Base-by-base conservation (phyloP, 2,113 vertebrate genomes). In the Elachura formosa region DNA sequence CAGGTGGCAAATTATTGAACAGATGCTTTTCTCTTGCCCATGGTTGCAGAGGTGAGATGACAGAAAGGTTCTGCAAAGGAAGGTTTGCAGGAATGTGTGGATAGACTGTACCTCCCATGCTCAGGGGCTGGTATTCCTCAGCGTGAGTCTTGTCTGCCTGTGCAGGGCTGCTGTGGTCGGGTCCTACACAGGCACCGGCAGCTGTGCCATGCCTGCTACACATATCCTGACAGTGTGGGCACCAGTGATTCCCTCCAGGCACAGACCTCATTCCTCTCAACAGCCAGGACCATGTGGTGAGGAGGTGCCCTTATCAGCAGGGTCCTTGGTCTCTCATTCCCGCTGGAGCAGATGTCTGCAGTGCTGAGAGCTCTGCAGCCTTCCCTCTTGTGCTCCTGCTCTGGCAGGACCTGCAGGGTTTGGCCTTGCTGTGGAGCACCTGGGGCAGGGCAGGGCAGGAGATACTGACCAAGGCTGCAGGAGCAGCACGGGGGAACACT, bases 401-500 rank as follows among this genome's bases (percentile, higher is more conserved):
- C 8, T 25, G 29, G 17, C n/a, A 58, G 61, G 29, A 71, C n/a
- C 56, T 54, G 46, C 0, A 3, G 43, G 34, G 5, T n/a, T 62
- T 54, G 63, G 58, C 26, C 13, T 12, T 80, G 46, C 33, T 38
- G 36, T 19, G 34, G 29, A 58, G 46, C 34, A 45, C 18, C 56
- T 34, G 46, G 40, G 55, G 29, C 41, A 38, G 38, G 26, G 49
- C 24, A 45, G 52, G 69, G 73, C 22, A 54, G 87, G 84, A 49
- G 52, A 24, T 33, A 17, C 38, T 73, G 68, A 31, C n/a, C 21
- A 16, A 63, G 75, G 85, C 41, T 66, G 34, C 16, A 61, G 23
- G 11, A 25, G 89, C 34, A 68, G 46, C 26, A 9, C 0, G 2
- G 54, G 43, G 40, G 12, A 51, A 36, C 45, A 10, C 0, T 1